A percentile compares a stretch with the other conserved stretches of the same genome.
Conservation (phyloP, 2,113 vertebrate species). For the Pterocles orientalis region DNA sequence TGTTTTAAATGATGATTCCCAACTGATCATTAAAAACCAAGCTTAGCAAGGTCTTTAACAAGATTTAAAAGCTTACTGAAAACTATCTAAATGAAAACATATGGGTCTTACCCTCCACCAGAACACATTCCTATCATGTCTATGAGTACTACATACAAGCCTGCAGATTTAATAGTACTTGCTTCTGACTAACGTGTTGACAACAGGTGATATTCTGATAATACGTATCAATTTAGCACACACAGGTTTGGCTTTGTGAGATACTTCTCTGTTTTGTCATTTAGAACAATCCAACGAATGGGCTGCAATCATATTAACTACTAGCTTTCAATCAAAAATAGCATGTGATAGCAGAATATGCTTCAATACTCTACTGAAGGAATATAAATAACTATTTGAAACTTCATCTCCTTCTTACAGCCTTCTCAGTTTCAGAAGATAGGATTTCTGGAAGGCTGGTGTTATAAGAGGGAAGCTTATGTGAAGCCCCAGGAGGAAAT, state of each 20-base stretch:
- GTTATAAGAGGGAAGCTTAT: not conserved
- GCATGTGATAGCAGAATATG: not conserved
- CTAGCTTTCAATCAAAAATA: not conserved
- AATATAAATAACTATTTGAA: not conserved
- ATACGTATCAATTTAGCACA: not conserved
- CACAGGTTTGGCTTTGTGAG: not conserved
- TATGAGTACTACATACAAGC: not conserved
- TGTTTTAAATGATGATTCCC: constrained; percentile 8
- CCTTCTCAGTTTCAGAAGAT: not conserved
- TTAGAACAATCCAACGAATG: not conserved
- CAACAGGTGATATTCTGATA: not conserved
- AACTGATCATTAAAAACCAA: constrained; percentile 20
- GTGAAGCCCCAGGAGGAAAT: not conserved
- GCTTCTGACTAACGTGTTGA: not conserved
- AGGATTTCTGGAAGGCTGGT: not conserved
- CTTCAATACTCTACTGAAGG: not conserved
- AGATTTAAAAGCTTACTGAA: constrained; percentile 43
- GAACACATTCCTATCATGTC: not conserved
- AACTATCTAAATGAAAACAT: constrained; percentile 37
- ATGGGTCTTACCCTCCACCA: not conserved
- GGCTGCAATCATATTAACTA: not conserved
- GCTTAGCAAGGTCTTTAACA: constrained; percentile 14
- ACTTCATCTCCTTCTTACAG: not conserved
- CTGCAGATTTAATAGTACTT: not conserved
- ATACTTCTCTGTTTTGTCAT: not conserved